Base-by-base conservation (phyloP, 2,113 vertebrate species). In the Oreochromis spilurus region DNA sequence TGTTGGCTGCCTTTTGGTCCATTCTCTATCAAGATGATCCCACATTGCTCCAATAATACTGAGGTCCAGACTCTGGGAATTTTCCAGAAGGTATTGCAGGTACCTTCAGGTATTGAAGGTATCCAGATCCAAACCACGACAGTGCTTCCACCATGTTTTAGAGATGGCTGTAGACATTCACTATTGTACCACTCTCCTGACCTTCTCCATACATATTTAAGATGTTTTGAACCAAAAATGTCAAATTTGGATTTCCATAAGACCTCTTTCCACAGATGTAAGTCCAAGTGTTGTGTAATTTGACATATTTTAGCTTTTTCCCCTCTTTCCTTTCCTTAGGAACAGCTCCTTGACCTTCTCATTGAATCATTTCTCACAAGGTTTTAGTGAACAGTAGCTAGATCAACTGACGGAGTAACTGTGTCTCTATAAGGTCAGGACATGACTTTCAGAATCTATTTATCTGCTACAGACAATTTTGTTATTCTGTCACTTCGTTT, bases 1-100 rank as follows among this genome's bases (percentile, higher is more conserved):
- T 29, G 24, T 45, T 29, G 40, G 70, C 43, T 75, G 16, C 70
- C 1, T 75, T 50, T 5, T 75, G 6, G 16, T 31, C 43, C 24
- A 48, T 50, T 50, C 43, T 48, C 14, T 48, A 0, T 48, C 24
- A 5, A 29, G 0, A 50, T 12, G 24, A 75, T 50, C 43, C 1
- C 9, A 29, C 70, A 7, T 5, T 19, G 24, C 24, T 75, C 40
- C 43, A 50, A 11, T 31, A 75, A 75, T 75, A 48, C 43, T 70
- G 21, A 70, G 21, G 38, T 75, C 43, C 16, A 19, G 67, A 11
- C 14, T 53, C 52, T 29, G 14, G 43, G 70, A 26, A 75, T 19
- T 50, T 50, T 31, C 24, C 70, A 31, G 16, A 48, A 31, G 2
- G 4, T 48, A 48, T 19, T 75, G 67, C 26, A 24, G 24, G 24